Evolutionary conservation across 1,140 invertebrate genomes (phyloP).

Genomic region (Rhynchophorus ferrugineus): DNA sequence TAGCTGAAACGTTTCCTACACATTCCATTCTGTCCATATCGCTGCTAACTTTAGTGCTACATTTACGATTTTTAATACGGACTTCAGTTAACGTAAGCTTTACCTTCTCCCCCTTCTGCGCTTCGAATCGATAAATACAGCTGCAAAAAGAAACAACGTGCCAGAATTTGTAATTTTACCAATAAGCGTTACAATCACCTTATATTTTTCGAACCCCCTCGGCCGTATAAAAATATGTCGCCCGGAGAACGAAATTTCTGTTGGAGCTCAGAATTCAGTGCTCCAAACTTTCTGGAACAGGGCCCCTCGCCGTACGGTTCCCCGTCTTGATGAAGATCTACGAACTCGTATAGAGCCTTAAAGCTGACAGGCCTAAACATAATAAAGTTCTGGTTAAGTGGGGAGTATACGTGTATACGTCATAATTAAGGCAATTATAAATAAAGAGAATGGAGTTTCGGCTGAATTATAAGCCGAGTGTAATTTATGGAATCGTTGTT

Average conservation of each 20-base stretch:
- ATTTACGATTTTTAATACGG: constrained; percentile 56
- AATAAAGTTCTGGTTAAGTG: constrained; percentile 3
- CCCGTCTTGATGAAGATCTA: constrained; percentile 77
- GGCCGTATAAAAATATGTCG: constrained; percentile 78
- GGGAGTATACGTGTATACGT: no score
- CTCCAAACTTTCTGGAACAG: constrained; percentile 62
- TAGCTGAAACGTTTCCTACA: constrained; percentile 51
- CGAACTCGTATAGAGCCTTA: constrained; percentile 81
- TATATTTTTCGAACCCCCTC: constrained; percentile 72
- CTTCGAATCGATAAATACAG: constrained; percentile 80
- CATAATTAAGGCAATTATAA: no score
- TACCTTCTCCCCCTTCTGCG: constrained; percentile 67
- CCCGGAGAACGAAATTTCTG: constrained; percentile 62
- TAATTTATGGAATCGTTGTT: no score
- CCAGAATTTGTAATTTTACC: not conserved
- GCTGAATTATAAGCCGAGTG: no score
- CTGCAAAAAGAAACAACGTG: constrained; percentile 47
- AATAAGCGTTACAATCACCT: constrained; percentile 58
- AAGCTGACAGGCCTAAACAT: constrained; percentile 68
- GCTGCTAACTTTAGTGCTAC: constrained; percentile 53
- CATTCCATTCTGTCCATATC: constrained; percentile 66
- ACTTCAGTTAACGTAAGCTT: constrained; percentile 59
- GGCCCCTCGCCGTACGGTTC: constrained; percentile 59
- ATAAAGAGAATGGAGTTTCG: no score
- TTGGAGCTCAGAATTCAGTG: constrained; percentile 47